Evolutionary conservation across 2,797 vertebrate species (phyloP), one percentile per base, ranked within the genome.

Genomic region (Silurus aristotelis): DNA sequence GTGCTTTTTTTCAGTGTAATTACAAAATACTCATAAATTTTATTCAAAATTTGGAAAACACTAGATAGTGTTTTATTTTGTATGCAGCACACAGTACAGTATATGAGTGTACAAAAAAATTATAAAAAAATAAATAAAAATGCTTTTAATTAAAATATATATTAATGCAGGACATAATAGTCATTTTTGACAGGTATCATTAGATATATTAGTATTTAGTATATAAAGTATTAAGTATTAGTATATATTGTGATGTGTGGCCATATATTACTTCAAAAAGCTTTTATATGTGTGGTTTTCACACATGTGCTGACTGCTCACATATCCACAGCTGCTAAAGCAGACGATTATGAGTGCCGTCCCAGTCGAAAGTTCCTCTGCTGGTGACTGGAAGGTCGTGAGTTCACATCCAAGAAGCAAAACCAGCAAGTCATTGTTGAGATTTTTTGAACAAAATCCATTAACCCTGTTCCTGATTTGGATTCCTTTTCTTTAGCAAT

Each of bases 281-380:
- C 71, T 15, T 73, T 73, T 55, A 52, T 61, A 20, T 64, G 10
- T 64, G 71, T 27, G 60, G 60, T 52, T 83, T 83, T 83, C 31
- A 64, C 64, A 67, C 80, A 55, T 81, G 80, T 81, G n/a, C 46
- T 84, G 83, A 68, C 83, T 67, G 25, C 17, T 31, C 61, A 77
- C 25, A 55, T 67, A 84, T 25, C 20, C 73, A 70, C 75, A 78
- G 31, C 67, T 61, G 12, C 52, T 60, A 15, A 48, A 46, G 31
- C 52, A 46, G 52, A 55, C 52, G 52, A 56, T 56, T 76, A 56
- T 15, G 2, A 56, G 17, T 8, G 72, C 48, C 52, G 13, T 55
- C 22, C 25, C n/a, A 76, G n/a, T 56, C 25, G 25, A 5, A n/a
- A 25, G n/a, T 56, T 76, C 27, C 72, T 76, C 6, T 5, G n/a